These are phyloP conservation scores for Crocidura indochinensis DNA, from an alignment of 2,797 vertebrate genomes.

Conservation along the genomic window DNA sequence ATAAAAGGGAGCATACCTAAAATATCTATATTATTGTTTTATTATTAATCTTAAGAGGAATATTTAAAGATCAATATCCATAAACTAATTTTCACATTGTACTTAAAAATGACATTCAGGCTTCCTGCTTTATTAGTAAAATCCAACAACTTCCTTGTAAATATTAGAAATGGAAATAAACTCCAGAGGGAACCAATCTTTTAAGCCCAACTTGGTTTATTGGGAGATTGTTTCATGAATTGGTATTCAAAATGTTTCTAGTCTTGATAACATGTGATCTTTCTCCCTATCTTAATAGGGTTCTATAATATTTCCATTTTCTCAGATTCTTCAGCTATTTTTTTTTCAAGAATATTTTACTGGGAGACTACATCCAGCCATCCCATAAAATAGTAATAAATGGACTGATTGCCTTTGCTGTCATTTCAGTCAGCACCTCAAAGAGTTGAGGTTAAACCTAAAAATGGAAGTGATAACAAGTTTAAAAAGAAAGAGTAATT, in stretches of 20 bases:
- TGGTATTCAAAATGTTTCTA: conserved; percentile 77
- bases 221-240: conserved; percentile 63
- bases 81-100: conserved; percentile 51
- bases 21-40: conserved; percentile 79
- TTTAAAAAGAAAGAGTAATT: conserved; percentile 68
- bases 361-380: conserved; percentile 76
- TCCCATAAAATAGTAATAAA: conserved; percentile 83
- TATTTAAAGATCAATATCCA: conserved; percentile 30
- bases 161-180: conserved; percentile 76
- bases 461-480: conserved; percentile 74
- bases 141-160: conserved; percentile 82
- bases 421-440: conserved; percentile 77
- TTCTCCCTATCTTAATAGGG: conserved; percentile 61
- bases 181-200: conserved; percentile 60
- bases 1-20: conserved; percentile 65
- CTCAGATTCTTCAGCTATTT: conserved; percentile 79
- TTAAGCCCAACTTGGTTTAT: conserved; percentile 40
- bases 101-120: conserved; percentile 46
- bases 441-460: conserved; percentile 74
- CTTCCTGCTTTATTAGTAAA: conserved; percentile 74
- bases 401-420: conserved; percentile 73
- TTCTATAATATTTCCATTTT: conserved; percentile 82
- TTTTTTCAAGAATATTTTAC: conserved; percentile 81
- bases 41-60: conserved; percentile 80
- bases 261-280: conserved; percentile 70